Conservation (phyloP, 2,113 vertebrate species). For the Leiothrix lutea region DNA sequence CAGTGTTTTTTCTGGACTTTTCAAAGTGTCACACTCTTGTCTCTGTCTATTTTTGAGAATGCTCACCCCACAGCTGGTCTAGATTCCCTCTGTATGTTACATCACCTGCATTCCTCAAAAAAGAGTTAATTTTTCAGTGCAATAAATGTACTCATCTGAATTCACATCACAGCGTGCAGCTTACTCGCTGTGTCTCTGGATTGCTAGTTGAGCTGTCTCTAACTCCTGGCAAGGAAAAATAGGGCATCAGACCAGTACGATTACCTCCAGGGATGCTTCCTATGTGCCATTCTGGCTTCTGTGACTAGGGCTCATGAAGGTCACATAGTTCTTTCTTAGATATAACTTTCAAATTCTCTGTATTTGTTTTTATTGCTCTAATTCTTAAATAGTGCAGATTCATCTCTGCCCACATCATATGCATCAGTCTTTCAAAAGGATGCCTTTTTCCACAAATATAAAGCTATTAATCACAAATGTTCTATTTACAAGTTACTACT, state of each 20-base stretch:
- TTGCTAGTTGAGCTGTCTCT: background rate
- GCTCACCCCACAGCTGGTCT: accelerated
- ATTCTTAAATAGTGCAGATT: background rate
- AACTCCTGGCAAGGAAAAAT: slow-evolving; percentile 21
- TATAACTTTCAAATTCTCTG: background rate
- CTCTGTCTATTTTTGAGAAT: background rate
- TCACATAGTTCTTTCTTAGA: background rate
- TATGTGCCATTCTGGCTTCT: background rate
- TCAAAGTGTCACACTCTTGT: background rate
- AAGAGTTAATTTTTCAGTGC: background rate
- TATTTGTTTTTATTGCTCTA: background rate
- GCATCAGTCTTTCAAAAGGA: background rate
- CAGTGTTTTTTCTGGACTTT: background rate
- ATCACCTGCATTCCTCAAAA: background rate
- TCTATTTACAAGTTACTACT: background rate
- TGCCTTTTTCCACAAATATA: background rate
- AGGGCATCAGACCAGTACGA: background rate
- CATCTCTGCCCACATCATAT: background rate
- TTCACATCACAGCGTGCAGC: background rate
- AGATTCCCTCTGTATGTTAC: background rate
- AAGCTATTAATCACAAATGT: slow-evolving; percentile 12
- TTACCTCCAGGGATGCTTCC: background rate
- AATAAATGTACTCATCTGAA: background rate
- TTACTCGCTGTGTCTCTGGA: background rate
- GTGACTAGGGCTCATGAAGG: background rate